Evolutionary conservation across 2,888 invertebrate species (phyloP), one percentile per base, ranked within the genome.

Genomic region (Pasiphila rectangulata): DNA sequence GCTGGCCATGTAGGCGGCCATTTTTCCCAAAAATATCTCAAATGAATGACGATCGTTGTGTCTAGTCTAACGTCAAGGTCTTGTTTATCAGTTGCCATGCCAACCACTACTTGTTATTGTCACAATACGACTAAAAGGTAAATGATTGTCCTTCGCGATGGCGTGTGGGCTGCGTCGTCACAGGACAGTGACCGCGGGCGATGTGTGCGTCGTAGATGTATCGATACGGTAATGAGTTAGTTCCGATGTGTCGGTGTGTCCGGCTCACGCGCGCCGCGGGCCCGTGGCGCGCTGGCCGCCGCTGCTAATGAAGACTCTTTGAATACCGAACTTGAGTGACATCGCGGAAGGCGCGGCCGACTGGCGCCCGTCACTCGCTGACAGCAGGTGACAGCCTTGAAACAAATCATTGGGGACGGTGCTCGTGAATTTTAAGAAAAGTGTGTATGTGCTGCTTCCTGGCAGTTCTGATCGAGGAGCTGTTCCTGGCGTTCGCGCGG

Each of bases 401-500:
- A n/a, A n/a, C n/a, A n/a, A n/a, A n/a, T n/a, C n/a, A n/a, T n/a
- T n/a, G n/a, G n/a, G n/a, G n/a, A n/a, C n/a, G n/a, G 30, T 7
- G 23, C 7, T 3, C 1, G 20, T 5, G 12, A n/a, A 21, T 24
- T 9, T 46, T 36, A 41, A 30, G 16, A 3, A 40, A 13, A 30
- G 35, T 13, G 21, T 25, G 32, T 39, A 82, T 84, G 84, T 85
- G 85, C 60, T 83, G 85, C 61, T 46, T 81, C 37, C 38, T 84
- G 51, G 51, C 77, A 43, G 64, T 71, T 17, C 69, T 72, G 38
- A 56, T 65, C 54, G 81, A 80, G 67, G 70, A 77, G 74, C 67
- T 71, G 45, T 76, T 63, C 61, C 52, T 71, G 37, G 48, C 64
- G 45, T 56, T 48, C 54, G 59, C 53, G 49, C 37, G 59, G 47